Evolutionary conservation across 2,888 invertebrate species (phyloP), one percentile per base, ranked within the genome.

Genomic region (Paralinhomoeus sp.): DNA sequence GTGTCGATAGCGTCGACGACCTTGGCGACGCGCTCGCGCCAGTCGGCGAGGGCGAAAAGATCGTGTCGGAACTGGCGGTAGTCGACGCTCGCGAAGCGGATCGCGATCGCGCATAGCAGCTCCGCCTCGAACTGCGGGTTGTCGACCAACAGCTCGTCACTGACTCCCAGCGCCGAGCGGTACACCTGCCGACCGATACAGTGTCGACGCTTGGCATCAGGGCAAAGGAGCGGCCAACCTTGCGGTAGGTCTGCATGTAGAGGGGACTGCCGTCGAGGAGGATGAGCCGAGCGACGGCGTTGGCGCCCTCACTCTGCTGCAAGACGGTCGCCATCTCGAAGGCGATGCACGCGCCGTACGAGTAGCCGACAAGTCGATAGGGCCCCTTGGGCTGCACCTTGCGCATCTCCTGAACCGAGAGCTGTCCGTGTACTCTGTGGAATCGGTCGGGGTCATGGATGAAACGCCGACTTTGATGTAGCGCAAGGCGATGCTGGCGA

Each of bases 261-360:
- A n/a, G 20, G 24, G 42, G 47, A 17, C 47, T 48, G 15, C 47
- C 46, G 38, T 47, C 47, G 3, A 47, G 37, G 9, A 47, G 18
- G 13, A 48, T 43, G 17, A 47, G 27, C 22, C n/a, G 15, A 9
- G n/a, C n/a, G 15, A 60, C 51, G n/a, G n/a, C n/a, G n/a, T n/a
- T n/a, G n/a, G n/a, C n/a, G 12, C 20, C 24, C 12, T 37, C 42
- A 2, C 3, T 24, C 41, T 70, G 67, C 60, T 83, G 79, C 43
- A 87, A 66, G 59, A 79, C 77, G 33, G 78, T 66, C 20, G 80
- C 80, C 76, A 91, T 85, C 68, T 87, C 87, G 62, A 83, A 80
- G 18, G 83, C 85, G 23, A 89, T 77, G 52, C 78, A 75, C 38
- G 82, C 80, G 47, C 91, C 91, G 64, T 80, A 89, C 0, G 89